Percentiles rank a stretch among this genome's conserved stretches.
These are phyloP conservation scores for Anthopleura xanthogrammica DNA, from an alignment of 92 coral and sea anemone species.

Conservation along the genomic window DNA sequence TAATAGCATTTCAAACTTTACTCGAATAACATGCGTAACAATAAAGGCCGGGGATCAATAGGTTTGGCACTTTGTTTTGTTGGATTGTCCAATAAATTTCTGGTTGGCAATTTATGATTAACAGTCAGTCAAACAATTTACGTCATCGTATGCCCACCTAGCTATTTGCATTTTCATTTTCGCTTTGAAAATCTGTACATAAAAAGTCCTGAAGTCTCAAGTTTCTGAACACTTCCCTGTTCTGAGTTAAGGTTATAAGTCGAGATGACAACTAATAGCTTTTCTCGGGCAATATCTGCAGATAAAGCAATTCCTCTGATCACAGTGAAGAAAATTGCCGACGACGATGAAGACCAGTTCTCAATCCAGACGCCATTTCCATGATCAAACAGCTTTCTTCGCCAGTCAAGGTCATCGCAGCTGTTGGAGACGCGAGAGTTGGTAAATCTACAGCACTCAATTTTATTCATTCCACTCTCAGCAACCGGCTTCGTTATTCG, in stretches of 20 bases:
- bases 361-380: conserved; percentile 31
- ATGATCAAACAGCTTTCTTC: conserved; percentile 17
- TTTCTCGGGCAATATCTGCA: not conserved
- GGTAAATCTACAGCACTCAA: conserved; percentile 55
- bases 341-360: not conserved
- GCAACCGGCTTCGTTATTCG: not conserved
- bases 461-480: conserved; percentile 19
- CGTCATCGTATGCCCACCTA: too few relatives aligned
- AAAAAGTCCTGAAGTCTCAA: too few relatives aligned
- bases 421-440: conserved; percentile 58
- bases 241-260: not conserved
- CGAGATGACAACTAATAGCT: not conserved
- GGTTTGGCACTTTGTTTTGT: too few relatives aligned
- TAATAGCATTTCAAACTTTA: too few relatives aligned
- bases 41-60: too few relatives aligned
- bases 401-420: conserved; percentile 40
- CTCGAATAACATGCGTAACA: too few relatives aligned
- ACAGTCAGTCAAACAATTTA: too few relatives aligned
- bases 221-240: not conserved
- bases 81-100: too few relatives aligned
- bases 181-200: too few relatives aligned
- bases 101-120: too few relatives aligned
- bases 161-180: too few relatives aligned
- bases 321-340: not conserved
- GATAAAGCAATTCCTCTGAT: not conserved